Evolutionary conservation across 1,140 invertebrate genomes (phyloP), one percentile per base, ranked within the genome.

Genomic region (Drepana arcuata): DNA sequence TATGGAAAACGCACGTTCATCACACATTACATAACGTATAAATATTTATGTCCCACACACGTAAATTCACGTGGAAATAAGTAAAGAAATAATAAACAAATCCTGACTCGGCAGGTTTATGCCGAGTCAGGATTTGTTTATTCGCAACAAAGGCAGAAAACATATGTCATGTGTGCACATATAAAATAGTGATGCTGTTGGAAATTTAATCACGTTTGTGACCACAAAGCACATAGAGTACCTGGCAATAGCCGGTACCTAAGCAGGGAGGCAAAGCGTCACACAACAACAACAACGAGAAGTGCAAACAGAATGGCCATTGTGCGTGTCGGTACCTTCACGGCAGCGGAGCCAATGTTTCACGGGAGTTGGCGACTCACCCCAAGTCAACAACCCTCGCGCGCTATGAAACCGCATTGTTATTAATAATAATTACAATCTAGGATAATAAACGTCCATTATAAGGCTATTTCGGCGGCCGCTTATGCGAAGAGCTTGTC

Each of bases 171-270:
- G 10, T 23, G 10, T 23, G 25, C 39, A 38, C 37, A 48, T 35
- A 54, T 52, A 48, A 59, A 64, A 56, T 59, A 52, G 48, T 45
- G 41, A 59, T 58, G 51, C 42, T 54, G 58, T 69, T 62, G 47
- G 50, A 67, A 65, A 61, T 70, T 64, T 68, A 64, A 73, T 66
- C 61, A 64, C 49, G 56, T 49, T 44, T 39, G 48, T 52, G 58
- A 53, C 64, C 58, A 66, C 55, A 47, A 49, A 43, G 47, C n/a
- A 39, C 50, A 55, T 41, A 54, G 41, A 57, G 52, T n/a, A n/a
- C n/a, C n/a, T n/a, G n/a, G n/a, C 53, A 55, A 65, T 66, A 48
- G 55, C 56, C 31, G 24, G 32, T 39, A 12, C 10, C 2, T 26
- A n/a, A n/a, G n/a, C n/a, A n/a, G 24, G 34, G 29, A 26, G 28